These are phyloP conservation scores for Euura saliciscinereae DNA, from an alignment of 1,140 invertebrate genomes.

Conservation along the genomic window DNA sequence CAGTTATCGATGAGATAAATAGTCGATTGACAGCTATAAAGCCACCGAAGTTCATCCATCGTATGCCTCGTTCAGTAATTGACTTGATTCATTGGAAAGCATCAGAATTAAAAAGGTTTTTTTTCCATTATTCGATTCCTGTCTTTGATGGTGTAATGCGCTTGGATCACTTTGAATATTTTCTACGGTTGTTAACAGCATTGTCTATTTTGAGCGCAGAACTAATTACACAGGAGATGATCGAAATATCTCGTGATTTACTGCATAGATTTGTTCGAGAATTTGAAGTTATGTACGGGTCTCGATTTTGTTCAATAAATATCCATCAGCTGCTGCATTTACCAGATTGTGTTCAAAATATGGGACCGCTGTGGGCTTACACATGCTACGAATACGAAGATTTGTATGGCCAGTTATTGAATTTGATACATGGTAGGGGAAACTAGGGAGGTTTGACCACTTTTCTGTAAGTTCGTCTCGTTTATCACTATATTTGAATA, in stretches of 20 bases:
- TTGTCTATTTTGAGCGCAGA: constrained; percentile 10
- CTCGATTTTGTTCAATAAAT: constrained; percentile 10
- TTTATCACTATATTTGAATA: too few relatives aligned
- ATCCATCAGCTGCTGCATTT: constrained; percentile 14
- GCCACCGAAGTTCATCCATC: constrained; percentile 26
- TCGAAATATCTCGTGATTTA: not conserved
- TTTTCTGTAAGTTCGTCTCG: too few relatives aligned
- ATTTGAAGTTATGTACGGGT: constrained; percentile 13
- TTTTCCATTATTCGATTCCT: constrained; percentile 23
- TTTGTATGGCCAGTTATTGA: constrained; percentile 8
- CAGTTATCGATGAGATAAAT: constrained; percentile 17
- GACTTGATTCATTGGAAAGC: constrained; percentile 27
- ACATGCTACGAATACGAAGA: constrained; percentile 7
- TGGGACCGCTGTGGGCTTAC: constrained; percentile 8
- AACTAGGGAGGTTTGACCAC: too few relatives aligned
- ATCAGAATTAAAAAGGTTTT: constrained; percentile 21
- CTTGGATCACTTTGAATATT: constrained; percentile 12
- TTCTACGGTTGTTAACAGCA: not conserved
- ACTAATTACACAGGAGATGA: not conserved
- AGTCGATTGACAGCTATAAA: constrained; percentile 19
- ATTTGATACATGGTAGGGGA: constrained; percentile 4
- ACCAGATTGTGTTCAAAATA: not conserved
- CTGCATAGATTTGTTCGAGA: constrained; percentile 12
- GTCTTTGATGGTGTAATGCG: constrained; percentile 13
- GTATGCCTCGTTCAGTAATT: constrained; percentile 19